phyloP scores from a whole-genome alignment of 2,888 invertebrate species.

The Acronicta leporina region DNA sequence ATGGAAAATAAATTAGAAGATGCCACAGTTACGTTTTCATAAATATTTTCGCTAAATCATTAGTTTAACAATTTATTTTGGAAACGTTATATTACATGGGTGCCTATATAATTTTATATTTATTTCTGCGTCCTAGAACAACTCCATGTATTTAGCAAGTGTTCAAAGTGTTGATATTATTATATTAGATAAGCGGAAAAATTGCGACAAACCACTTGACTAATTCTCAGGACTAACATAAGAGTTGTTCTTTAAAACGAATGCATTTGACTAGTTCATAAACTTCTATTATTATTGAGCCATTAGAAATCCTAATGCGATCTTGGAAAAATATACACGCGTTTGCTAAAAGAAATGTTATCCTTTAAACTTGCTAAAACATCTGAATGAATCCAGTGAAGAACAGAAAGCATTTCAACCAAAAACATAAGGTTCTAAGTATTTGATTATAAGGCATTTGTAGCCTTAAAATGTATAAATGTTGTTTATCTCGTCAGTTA shows the following conservation, averaged over 20 bases:
- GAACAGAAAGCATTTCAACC: slow-evolving; percentile 20
- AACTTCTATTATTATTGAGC: slow-evolving; percentile 64
- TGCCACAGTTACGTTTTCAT: slow-evolving; percentile 47
- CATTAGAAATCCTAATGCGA: slow-evolving; percentile 58
- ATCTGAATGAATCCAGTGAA: slow-evolving; percentile 24
- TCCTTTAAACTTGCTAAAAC: slow-evolving; percentile 21
- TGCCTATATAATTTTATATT: slow-evolving; percentile 54
- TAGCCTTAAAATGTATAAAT: slow-evolving; percentile 27
- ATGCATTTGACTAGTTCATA: slow-evolving; percentile 56
- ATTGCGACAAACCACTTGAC: slow-evolving; percentile 36
- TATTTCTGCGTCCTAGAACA: slow-evolving; percentile 47
- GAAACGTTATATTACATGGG: slow-evolving; percentile 64
- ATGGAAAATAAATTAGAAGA: slow-evolving; percentile 43
- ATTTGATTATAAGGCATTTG: slow-evolving; percentile 24
- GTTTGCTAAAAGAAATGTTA: slow-evolving; percentile 31
- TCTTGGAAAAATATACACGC: slow-evolving; percentile 45
- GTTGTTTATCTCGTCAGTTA: slow-evolving; percentile 45
- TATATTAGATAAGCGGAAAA: slow-evolving; percentile 39
- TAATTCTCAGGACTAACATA: slow-evolving; percentile 39
- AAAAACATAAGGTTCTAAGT: slow-evolving; percentile 23
- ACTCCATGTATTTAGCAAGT: slow-evolving; percentile 52
- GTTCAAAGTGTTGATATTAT: slow-evolving; percentile 44
- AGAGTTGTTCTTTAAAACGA: slow-evolving; percentile 51
- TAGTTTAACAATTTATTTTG: slow-evolving; percentile 61
- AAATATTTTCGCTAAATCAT: slow-evolving; percentile 63